Evolutionary conservation across 2,888 invertebrate genomes (phyloP), one percentile per base, ranked within the genome.

Genomic region (Amiota communis): DNA sequence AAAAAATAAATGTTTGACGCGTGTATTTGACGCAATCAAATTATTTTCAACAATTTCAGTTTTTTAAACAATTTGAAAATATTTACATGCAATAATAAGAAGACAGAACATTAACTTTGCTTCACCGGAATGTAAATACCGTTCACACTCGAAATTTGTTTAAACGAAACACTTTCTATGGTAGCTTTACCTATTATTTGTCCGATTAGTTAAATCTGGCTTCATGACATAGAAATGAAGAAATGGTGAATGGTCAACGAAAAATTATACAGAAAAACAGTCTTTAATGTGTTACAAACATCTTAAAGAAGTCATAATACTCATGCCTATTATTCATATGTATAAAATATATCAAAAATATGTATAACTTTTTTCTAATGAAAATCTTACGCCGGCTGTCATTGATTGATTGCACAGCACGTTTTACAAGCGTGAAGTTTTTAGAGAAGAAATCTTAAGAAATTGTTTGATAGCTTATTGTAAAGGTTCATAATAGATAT

Each of bases 391-490:
- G 72, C 49, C 75, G 71, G 69, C 77, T 87, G 87, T 87, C 88
- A 87, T 82, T 87, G 87, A 87, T 87, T 87, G 88, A 87, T 87
- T 85, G 75, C 79, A 72, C 71, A 23, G 57, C 68, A 73, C 59
- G 64, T 20, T 71, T 72, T 76, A 70, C 73, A 76, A 78, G 65
- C 65, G 67, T 67, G 67, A 56, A 57, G 53, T 71, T 64, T 63
- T 64, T 12, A 56, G 17, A 15, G 15, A 12, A 68, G 67, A 56
- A 64, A 48, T 23, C 23, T 23, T 23, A 23, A 23, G 23, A 68
- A 64, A 49, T 36, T 8, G 23, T 23, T 57, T 71, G 65, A 72
- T 73, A 85, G 82, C 85, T 84, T 82, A 85, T 82, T 82, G 79
- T 63, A n/a, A 63, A 23, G 47, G 65, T 74, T 75, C 23, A 23